Evolutionary conservation across 2,888 invertebrate species (phyloP).

Genomic region (Napeogenes inachia): DNA sequence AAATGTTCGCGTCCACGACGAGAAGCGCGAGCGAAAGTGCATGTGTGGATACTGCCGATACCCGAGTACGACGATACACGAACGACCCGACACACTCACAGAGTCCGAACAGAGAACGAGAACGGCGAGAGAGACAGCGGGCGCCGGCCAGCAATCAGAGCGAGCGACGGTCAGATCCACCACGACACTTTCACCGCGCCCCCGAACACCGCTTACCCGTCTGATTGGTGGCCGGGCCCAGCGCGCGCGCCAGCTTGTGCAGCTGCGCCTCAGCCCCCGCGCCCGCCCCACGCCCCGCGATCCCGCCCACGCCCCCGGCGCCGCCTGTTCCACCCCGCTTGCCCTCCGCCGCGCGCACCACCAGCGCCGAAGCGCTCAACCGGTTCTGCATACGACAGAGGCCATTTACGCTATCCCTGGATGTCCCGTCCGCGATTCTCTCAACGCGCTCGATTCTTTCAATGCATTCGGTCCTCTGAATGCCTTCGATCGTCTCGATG

Average conservation of each 20-base stretch:
- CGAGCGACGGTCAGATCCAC: conserved; percentile 49
- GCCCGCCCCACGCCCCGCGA: conserved; percentile 55
- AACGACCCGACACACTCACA: conserved; percentile 48
- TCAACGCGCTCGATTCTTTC: neutral
- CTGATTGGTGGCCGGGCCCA: conserved; percentile 74
- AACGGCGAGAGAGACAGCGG: conserved; percentile 25
- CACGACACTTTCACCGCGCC: conserved; percentile 69
- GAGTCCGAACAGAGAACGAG: conserved; percentile 47
- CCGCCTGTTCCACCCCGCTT: conserved; percentile 43
- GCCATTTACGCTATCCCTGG: neutral
- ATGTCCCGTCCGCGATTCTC: conserved; percentile 33
- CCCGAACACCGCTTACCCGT: conserved; percentile 73
- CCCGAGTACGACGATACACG: conserved; percentile 45
- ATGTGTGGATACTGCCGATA: conserved; percentile 65
- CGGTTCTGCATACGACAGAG: conserved; percentile 3
- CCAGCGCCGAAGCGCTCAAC: conserved; percentile 46
- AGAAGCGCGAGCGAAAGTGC: conserved; percentile 72
- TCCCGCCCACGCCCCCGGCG: conserved; percentile 44
- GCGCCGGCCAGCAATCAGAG: conserved; percentile 49
- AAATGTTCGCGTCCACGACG: conserved; percentile 33
- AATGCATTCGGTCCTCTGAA: too few relatives aligned
- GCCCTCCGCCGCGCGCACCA: conserved; percentile 61
- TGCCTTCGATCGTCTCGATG: too few relatives aligned
- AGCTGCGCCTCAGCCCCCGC: conserved; percentile 74
- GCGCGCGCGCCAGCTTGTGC: conserved; percentile 66